phyloP scores from a whole-genome alignment of 1,140 invertebrate species.

The Hypothenemus hampei region DNA sequence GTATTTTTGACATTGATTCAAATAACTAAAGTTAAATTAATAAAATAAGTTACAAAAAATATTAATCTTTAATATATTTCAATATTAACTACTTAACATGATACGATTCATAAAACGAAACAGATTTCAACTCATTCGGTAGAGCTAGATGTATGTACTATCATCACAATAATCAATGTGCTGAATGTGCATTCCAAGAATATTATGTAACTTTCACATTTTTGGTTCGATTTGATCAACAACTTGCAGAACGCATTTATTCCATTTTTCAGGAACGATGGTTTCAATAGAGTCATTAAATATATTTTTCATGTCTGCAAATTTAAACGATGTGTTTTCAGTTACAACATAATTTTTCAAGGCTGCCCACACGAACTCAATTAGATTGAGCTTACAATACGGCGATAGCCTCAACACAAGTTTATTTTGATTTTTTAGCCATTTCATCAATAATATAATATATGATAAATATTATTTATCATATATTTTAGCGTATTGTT shows the following conservation, averaged over 20 bases:
- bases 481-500: conserved; percentile 22
- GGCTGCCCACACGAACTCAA: conserved; percentile 29
- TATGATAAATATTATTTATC: no score
- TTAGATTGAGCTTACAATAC: conserved; percentile 35
- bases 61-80: neutral
- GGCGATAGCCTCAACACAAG: conserved; percentile 33
- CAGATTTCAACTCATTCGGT: no score
- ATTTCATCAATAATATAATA: conserved; percentile 34
- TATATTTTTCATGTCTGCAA: conserved; percentile 11
- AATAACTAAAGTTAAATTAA: no score
- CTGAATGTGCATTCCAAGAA: neutral
- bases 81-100: no score
- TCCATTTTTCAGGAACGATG: neutral
- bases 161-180: neutral
- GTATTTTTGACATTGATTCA: no score
- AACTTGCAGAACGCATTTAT: neutral
- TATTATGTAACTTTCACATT: conserved; percentile 1
- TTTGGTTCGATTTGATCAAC: neutral
- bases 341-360: no score
- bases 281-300: neutral
- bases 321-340: no score
- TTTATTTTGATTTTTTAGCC: conserved; percentile 24
- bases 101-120: no score
- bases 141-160: neutral
- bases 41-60: neutral